Percentiles rank a stretch among this genome's conserved stretches.
These are phyloP conservation scores for Venustoraphidia nigricollis DNA, from an alignment of 2,888 invertebrate genomes.

Conservation along the genomic window DNA sequence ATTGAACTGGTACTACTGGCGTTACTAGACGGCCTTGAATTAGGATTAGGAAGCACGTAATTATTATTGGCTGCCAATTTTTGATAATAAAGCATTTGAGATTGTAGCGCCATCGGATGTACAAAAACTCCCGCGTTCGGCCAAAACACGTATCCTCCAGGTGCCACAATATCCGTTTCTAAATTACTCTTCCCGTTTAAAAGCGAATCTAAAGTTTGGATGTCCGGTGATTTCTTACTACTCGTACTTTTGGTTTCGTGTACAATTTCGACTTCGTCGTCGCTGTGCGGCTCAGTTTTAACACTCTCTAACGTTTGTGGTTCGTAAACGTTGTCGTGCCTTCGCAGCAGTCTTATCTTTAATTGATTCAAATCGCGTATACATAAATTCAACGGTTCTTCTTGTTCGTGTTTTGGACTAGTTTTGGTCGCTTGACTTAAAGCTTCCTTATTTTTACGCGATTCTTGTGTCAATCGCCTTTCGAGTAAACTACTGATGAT, in stretches of 20 bases:
- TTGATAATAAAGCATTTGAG: conserved; percentile 59
- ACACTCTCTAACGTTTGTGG: conserved; percentile 27
- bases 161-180: conserved; percentile 14
- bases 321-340: conserved; percentile 43
- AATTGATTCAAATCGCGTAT: conserved; percentile 58
- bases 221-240: too few species aligned
- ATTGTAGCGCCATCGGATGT: conserved; percentile 57
- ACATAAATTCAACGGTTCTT: conserved; percentile 73
- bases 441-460: conserved; percentile 30
- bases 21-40: conserved; percentile 20
- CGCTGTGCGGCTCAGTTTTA: conserved; percentile 40
- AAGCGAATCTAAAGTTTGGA: too few species aligned
- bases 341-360: conserved; percentile 45
- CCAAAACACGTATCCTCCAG: conserved; percentile 48
- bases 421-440: conserved; percentile 25
- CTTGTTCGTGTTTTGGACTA: conserved; percentile 28
- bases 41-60: conserved; percentile 18
- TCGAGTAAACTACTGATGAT: conserved; percentile 54
- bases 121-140: conserved; percentile 54
- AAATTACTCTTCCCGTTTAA: too few species aligned
- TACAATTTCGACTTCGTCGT: conserved; percentile 33
- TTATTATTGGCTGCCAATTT: conserved; percentile 43
- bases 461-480: conserved; percentile 52
- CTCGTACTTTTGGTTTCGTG: conserved; percentile 16
- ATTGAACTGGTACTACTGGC: conserved; percentile 18